A percentile compares a stretch with the other conserved stretches of the same genome.
Conservation (phyloP, 1,140 invertebrate genomes). For the Aradophagus sp. region DNA sequence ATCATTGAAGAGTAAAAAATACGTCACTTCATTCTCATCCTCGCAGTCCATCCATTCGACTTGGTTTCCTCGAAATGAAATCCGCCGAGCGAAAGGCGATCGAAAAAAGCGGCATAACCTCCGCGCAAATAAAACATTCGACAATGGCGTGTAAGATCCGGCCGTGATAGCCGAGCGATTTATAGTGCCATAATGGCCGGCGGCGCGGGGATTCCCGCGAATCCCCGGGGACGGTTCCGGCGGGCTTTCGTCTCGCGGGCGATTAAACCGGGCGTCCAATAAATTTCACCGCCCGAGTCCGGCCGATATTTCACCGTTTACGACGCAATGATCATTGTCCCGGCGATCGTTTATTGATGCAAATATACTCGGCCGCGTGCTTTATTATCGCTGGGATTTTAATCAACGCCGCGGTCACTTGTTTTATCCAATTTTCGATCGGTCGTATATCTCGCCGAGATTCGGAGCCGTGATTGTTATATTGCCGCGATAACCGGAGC, state of each 20-base stretch:
- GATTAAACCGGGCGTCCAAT: slow-evolving; percentile 54
- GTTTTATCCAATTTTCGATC: slow-evolving; percentile 47
- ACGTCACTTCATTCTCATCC: too few species aligned
- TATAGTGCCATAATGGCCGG: slow-evolving; percentile 35
- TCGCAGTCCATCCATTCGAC: too few species aligned
- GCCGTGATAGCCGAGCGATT: slow-evolving; percentile 24
- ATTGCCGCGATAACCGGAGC: slow-evolving; percentile 31
- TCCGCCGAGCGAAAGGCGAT: not conserved
- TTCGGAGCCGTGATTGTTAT: slow-evolving; percentile 49
- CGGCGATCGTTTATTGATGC: slow-evolving; percentile 26
- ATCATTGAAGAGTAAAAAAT: too few species aligned
- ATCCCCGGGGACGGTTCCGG: slow-evolving; percentile 24
- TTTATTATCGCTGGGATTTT: slow-evolving; percentile 27
- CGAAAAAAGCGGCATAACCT: not conserved
- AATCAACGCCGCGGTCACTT: slow-evolving; percentile 20
- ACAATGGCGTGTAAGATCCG: not conserved
- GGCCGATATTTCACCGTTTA: slow-evolving; percentile 48
- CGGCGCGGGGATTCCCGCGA: slow-evolving; percentile 28
- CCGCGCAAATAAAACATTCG: not conserved
- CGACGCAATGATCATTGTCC: slow-evolving; percentile 40
- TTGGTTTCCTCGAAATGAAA: too few species aligned
- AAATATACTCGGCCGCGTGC: slow-evolving; percentile 26
- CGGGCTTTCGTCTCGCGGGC: slow-evolving; percentile 33
- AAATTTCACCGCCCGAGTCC: slow-evolving; percentile 28
- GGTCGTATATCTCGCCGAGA: slow-evolving; percentile 28